Evolutionary conservation across 2,888 invertebrate species (phyloP).

Genomic region (Platycheirus rosarum): DNA sequence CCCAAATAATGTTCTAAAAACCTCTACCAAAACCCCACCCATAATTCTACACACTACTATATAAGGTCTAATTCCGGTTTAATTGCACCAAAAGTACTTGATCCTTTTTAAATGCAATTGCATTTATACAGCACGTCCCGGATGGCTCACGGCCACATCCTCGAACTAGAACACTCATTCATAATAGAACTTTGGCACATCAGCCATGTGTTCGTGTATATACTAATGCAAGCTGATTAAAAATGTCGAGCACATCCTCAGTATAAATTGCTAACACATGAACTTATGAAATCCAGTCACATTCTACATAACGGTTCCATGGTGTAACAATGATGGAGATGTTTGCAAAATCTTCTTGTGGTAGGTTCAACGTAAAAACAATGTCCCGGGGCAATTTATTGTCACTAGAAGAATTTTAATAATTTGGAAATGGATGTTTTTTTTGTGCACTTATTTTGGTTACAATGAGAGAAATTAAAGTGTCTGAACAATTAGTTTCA

Average conservation of each 20-base stretch:
- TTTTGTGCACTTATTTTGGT: neutral
- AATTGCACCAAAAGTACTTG: constrained; percentile 66
- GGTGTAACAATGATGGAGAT: constrained; percentile 25
- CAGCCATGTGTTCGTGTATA: constrained; percentile 17
- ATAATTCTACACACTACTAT: constrained; percentile 23
- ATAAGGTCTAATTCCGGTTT: constrained; percentile 67
- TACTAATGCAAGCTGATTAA: constrained; percentile 66
- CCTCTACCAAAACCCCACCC: neutral
- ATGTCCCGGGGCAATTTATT: constrained; percentile 11
- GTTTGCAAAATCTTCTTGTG: constrained; percentile 39
- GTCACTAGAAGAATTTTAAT: neutral
- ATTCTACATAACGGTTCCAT: constrained; percentile 12
- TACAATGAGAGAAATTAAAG: too few species aligned
- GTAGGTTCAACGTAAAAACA: constrained; percentile 1
- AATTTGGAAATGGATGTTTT: neutral
- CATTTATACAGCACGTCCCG: constrained; percentile 26
- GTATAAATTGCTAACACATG: constrained; percentile 68
- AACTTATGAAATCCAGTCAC: constrained; percentile 63
- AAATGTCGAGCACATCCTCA: constrained; percentile 63
- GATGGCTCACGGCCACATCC: neutral
- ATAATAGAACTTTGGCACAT: constrained; percentile 42
- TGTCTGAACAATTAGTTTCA: too few species aligned
- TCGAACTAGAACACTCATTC: constrained; percentile 8
- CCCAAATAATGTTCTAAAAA: too few species aligned
- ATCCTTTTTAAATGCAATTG: constrained; percentile 72